A percentile compares a stretch with the other conserved stretches of the same genome.
phyloP scores from a whole-genome alignment of 2,797 vertebrate species.

The Todus mexicanus region DNA sequence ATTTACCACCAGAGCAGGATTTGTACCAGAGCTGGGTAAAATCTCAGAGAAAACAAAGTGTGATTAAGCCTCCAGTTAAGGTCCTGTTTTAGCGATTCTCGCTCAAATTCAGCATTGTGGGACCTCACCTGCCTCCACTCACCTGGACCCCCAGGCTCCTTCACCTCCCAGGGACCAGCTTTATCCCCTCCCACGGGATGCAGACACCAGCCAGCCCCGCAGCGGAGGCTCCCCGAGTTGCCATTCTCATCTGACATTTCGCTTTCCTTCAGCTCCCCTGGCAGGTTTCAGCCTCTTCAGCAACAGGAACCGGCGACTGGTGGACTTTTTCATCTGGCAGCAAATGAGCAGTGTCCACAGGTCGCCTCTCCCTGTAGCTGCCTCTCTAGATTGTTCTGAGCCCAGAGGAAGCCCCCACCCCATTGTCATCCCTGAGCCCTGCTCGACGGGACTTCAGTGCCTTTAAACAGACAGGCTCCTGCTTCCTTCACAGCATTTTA shows the following conservation, averaged over 20 bases:
- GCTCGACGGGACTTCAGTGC: neutral
- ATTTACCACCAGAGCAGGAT: neutral
- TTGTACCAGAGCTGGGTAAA: neutral
- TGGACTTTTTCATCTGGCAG: neutral
- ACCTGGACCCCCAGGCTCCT: neutral
- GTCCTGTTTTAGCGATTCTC: neutral
- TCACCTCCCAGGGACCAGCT: fast-evolving
- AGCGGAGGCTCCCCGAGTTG: neutral
- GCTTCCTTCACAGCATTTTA: neutral
- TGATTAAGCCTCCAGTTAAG: neutral
- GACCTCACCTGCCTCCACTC: neutral
- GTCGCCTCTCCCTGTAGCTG: neutral
- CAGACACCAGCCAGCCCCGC: neutral
- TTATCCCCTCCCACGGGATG: neutral
- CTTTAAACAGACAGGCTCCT: neutral
- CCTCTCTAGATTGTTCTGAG: neutral
- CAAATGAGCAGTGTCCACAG: neutral
- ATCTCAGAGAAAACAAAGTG: neutral
- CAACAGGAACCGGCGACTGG: fast-evolving
- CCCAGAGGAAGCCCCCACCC: neutral
- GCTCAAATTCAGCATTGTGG: neutral
- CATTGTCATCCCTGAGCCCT: neutral
- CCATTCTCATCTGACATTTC: neutral
- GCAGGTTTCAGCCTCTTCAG: neutral
- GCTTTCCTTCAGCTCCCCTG: neutral